Evolutionary conservation across 1,140 invertebrate species (phyloP).

Genomic region (Cydia pomonella): DNA sequence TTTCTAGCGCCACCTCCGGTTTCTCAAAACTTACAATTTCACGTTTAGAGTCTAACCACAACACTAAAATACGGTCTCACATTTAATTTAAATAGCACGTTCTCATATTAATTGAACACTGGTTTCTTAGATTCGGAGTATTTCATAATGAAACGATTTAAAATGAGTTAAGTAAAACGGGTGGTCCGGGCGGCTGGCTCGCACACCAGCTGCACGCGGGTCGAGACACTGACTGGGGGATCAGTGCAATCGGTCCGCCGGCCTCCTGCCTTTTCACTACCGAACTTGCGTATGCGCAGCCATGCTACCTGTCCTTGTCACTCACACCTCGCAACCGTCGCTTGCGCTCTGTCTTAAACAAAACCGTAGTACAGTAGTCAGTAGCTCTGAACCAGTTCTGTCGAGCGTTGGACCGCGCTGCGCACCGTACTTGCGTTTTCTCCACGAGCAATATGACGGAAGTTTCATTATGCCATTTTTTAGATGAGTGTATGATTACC

Average conservation of each 20-base stretch:
- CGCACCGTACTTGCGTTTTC: conserved; percentile 59
- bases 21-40: conserved; percentile 51
- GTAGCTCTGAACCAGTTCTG: conserved; percentile 71
- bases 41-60: conserved; percentile 54
- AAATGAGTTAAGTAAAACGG: conserved; percentile 66
- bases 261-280: conserved; percentile 62
- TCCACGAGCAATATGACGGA: conserved; percentile 58
- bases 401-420: conserved; percentile 59
- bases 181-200: conserved; percentile 52
- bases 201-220: conserved; percentile 66
- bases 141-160: conserved; percentile 58
- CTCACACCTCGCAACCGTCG: conserved; percentile 31
- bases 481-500: conserved; percentile 59
- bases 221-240: conserved; percentile 72
- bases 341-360: conserved; percentile 43
- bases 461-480: conserved; percentile 67
- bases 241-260: conserved; percentile 55
- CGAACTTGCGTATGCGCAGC: conserved; percentile 65
- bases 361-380: conserved; percentile 70
- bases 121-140: conserved; percentile 61
- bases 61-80: conserved; percentile 57
- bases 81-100: conserved; percentile 40
- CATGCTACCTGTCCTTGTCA: conserved; percentile 52
- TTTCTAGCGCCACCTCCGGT: conserved; percentile 58
- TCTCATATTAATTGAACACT: conserved; percentile 57